Evolutionary conservation across 1,140 invertebrate genomes (phyloP), one percentile per base, ranked within the genome.

Genomic region (Triops cancriformis): DNA sequence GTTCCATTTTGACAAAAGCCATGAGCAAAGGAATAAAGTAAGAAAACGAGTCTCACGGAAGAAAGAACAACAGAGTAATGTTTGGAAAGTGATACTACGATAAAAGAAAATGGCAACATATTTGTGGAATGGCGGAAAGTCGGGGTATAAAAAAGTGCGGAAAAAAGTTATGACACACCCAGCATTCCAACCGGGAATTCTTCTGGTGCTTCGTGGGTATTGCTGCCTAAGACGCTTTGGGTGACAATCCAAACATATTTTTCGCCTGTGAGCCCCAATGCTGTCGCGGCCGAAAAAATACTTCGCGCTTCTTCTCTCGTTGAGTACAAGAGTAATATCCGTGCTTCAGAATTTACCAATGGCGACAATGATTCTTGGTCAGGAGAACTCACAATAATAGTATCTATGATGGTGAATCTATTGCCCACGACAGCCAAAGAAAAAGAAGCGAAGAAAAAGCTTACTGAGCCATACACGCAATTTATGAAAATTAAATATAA

Each of bases 181-280:
- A 98, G 86, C 92, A 97, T 95, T 41, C 96, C 96, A 26, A 96
- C 89, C 0, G 95, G 95, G 83, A 97, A 97, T 81, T 94, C 90
- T 79, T 89, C 88, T 0, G 91, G 89, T n/a, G 91, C 90, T 81
- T 91, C 80, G 51, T 82, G 82, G 23, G 80, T 81, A 73, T 73
- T 82, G 82, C 91, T 82, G 89, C 84, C 94, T 51, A 98, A 93
- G 72, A 96, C 94, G 81, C 93, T 94, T 84, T 97, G 94, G n/a
- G 94, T 96, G 0, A 96, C 94, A 73, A 98, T 94, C 96, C 96
- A 98, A 9, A 98, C 94, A 84, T 97, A 98, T 83, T 97, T 96
- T 83, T 95, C 93, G 2, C 94, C 94, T 0, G 95, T 97, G 73
- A 98, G 90, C 80, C 94, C 93, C 79, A 94, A 88, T 80, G 94